A percentile compares a stretch with the other conserved stretches of the same genome.
Evolutionary conservation across 2,797 vertebrate genomes (phyloP).

Genomic region (Carcharodon carcharias): DNA sequence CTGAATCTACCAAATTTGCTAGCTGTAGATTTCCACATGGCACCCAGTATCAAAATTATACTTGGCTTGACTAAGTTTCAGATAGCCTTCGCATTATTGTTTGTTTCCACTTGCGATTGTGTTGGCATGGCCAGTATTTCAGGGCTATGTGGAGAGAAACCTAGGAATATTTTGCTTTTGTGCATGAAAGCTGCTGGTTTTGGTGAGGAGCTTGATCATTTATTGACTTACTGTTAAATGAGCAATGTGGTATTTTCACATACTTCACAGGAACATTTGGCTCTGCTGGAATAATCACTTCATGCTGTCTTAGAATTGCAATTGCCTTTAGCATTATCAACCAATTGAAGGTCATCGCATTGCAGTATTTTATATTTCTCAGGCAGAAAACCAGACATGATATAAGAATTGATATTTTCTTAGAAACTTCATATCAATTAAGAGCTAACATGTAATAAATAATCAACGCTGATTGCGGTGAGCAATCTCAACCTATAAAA

Average conservation of each 20-base stretch:
- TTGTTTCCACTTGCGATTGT: neutral
- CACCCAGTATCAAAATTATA: neutral
- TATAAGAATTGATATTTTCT: neutral
- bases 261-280: constrained; percentile 1
- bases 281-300: neutral
- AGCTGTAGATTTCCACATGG: neutral
- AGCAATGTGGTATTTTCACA: neutral
- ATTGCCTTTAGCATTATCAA: neutral
- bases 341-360: neutral
- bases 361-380: neutral
- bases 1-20: neutral
- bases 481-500: neutral
- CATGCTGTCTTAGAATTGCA: neutral
- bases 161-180: neutral
- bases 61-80: neutral
- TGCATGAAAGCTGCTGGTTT: neutral
- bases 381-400: neutral
- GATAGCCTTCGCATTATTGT: neutral
- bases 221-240: neutral
- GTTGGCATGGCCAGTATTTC: neutral
- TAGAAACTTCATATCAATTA: neutral
- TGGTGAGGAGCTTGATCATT: neutral
- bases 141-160: neutral
- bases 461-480: neutral
- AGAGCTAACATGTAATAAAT: neutral